Conservation (phyloP, 2,888 invertebrate species). For the Drosophila basisetae region DNA sequence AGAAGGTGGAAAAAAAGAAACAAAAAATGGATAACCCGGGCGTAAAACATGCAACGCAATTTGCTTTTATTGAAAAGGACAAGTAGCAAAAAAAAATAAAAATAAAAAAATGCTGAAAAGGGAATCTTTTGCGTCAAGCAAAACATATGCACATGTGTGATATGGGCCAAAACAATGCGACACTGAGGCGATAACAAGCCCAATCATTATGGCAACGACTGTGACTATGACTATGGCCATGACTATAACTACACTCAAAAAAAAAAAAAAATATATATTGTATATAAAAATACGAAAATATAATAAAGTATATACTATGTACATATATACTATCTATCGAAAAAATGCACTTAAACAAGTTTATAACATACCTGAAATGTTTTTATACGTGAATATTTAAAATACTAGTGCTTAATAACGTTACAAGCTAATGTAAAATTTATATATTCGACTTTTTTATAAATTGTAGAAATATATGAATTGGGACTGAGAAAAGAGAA, state of each 20-base stretch:
- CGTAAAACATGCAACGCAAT: conserved; percentile 77
- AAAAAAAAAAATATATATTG: not conserved
- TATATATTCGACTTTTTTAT: too few species aligned
- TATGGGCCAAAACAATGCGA: conserved; percentile 67
- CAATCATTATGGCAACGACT: conserved; percentile 71
- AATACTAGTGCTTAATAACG: too few species aligned
- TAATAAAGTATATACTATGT: too few species aligned
- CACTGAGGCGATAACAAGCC: conserved; percentile 77
- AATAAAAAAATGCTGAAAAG: conserved; percentile 38
- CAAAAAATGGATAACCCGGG: conserved; percentile 50
- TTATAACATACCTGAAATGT: not conserved
- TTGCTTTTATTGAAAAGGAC: conserved; percentile 79
- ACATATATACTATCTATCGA: too few species aligned
- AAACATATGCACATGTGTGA: conserved; percentile 46
- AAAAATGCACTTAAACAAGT: not conserved
- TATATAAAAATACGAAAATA: too few species aligned
- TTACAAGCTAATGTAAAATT: too few species aligned
- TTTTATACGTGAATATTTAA: too few species aligned
- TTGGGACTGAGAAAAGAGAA: too few species aligned
- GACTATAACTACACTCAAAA: conserved; percentile 6
- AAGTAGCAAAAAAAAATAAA: conserved; percentile 30
- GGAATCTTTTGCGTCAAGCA: conserved; percentile 39
- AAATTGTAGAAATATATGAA: too few species aligned
- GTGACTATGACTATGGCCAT: conserved; percentile 54
- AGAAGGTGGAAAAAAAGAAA: conserved; percentile 3